Evolutionary conservation across 1,140 invertebrate species (phyloP).

Genomic region (Steinernema khuongi): DNA sequence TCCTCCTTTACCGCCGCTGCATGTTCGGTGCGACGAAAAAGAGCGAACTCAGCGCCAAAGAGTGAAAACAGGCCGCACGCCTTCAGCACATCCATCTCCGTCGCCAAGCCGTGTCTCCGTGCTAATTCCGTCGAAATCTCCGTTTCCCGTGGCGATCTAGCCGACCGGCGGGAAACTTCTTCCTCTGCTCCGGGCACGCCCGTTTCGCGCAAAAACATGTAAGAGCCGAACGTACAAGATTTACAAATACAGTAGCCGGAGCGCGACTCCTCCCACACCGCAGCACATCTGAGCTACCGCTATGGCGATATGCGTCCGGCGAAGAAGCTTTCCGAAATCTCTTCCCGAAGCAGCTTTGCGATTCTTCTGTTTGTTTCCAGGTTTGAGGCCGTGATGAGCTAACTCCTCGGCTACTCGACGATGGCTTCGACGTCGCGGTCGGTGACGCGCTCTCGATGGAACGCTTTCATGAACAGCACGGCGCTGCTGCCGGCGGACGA

Average conservation of each 20-base stretch:
- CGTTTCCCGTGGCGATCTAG: background rate
- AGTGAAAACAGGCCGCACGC: background rate
- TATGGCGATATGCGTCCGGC: background rate
- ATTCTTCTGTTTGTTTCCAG: background rate
- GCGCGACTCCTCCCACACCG: background rate
- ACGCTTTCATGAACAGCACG: background rate
- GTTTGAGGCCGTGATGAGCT: background rate
- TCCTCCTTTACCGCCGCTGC: conserved; percentile 11
- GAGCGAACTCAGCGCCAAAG: background rate
- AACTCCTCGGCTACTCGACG: background rate
- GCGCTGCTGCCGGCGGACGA: background rate
- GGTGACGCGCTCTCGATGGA: background rate
- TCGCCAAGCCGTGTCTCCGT: too few relatives aligned
- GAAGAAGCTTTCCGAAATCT: background rate
- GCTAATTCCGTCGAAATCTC: too few relatives aligned
- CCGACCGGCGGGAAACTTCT: background rate
- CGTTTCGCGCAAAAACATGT: background rate
- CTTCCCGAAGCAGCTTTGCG: background rate
- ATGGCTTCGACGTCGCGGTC: background rate
- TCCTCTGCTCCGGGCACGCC: too few relatives aligned
- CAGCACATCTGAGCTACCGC: background rate
- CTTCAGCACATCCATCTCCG: background rate
- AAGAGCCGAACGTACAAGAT: conserved; percentile 5
- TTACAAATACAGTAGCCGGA: background rate
- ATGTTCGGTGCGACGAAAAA: background rate